Base-by-base conservation (phyloP, 2,888 invertebrate genomes). In the Chrysodeixis includens region DNA sequence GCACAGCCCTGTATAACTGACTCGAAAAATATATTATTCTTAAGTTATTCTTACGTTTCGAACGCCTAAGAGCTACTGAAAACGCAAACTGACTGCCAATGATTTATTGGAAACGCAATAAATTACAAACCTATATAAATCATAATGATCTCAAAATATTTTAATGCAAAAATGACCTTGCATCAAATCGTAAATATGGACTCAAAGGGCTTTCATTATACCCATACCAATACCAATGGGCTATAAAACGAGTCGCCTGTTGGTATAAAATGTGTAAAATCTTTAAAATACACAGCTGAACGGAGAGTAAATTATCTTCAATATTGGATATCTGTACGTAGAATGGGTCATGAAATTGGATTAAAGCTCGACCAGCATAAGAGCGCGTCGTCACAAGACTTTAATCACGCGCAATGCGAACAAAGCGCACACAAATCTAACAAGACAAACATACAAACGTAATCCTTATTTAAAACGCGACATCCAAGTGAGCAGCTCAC, bases 401-500 rank as follows among this genome's bases (percentile, higher is more conserved):
- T 69, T 74, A 62, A 69, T 59, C 57, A 62, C 56, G 61, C 18
- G 67, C 51, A 14, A 56, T 51, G 22, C 56, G 54, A 58, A 60
- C 53, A 64, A 72, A 72, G 56, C 12, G 51, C 63, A 49, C 60
- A 63, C 56, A 64, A 56, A 66, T 57, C 62, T 66, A 61, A 75
- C 66, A 75, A 76, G 66, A 67, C 70, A 76, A 76, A 79, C 79
- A 76, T 44, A 71, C 46, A 65, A 65, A 56, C 69, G 16, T 35
- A 71, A 74, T 62, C 53, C 68, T 66, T 63, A 69, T 79, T 69
- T 74, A 77, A 53, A 71, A 66, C 49, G 56, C 58, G 57, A 77
- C 74, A 79, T 76, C 73, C 71, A 40, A 46, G 40, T 10, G 40
- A 80, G 77, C 76, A 78, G 74, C 75, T 81, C 68, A 81, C 78